Conservation (phyloP, 2,113 vertebrate species). For the Corythaeola cristata region DNA sequence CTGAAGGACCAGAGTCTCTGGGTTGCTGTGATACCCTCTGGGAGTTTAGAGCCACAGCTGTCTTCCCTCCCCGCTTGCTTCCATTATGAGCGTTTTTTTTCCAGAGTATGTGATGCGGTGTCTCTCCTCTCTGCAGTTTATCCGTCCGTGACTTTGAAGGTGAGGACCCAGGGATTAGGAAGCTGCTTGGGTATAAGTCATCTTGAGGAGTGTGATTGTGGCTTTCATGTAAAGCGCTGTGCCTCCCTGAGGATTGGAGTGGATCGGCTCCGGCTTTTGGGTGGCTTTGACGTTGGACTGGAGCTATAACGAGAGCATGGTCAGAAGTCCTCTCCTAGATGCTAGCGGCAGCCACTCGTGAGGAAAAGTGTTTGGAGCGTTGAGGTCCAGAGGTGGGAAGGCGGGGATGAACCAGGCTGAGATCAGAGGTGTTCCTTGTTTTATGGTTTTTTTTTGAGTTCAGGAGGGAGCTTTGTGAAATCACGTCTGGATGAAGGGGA, state of each 20-base stretch:
- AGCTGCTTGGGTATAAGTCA: neutral
- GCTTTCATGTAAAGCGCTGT: neutral
- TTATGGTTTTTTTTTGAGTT: neutral
- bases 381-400: neutral
- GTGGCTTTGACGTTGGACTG: fast-evolving
- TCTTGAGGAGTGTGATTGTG: fast-evolving
- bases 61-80: neutral
- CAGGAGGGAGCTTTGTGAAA: neutral
- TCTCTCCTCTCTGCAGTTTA: neutral
- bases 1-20: neutral
- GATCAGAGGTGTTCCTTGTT: neutral
- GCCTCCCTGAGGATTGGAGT: fast-evolving
- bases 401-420: neutral
- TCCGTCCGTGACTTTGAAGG: neutral
- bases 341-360: fast-evolving
- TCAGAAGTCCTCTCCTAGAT: neutral
- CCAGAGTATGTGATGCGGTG: fast-evolving
- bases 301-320: fast-evolving
- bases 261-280: neutral
- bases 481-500: fast-evolving
- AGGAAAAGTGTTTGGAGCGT: fast-evolving
- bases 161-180: neutral
- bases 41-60: fast-evolving
- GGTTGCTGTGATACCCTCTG: neutral
- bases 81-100: neutral